These are phyloP conservation scores for Hydractinia symbiolongicarpus DNA, from an alignment of 30 jellyfish, hydroid and myxozoan genomes.

Conservation along the genomic window DNA sequence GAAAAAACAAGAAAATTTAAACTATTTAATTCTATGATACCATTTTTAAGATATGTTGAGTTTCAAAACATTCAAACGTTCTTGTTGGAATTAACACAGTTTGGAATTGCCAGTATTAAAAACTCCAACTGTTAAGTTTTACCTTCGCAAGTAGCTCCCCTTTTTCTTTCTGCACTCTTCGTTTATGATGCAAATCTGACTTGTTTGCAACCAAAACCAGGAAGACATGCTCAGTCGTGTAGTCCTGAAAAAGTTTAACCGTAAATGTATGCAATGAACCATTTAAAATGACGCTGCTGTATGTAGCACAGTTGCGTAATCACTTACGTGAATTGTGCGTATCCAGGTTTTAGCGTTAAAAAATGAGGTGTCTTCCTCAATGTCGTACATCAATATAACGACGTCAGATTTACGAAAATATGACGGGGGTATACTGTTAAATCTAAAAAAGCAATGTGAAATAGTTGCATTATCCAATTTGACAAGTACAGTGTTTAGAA, in stretches of 20 bases:
- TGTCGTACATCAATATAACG: conserved; percentile 73
- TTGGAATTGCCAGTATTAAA: not conserved
- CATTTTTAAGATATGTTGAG: too few species aligned
- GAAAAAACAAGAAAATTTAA: too few species aligned
- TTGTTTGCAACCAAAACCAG: conserved; percentile 78
- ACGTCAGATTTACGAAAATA: conserved; percentile 85
- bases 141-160: conserved; percentile 65
- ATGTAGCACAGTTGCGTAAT: too few species aligned
- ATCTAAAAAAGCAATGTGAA: conserved; percentile 35
- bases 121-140: not conserved
- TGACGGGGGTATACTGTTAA: conserved; percentile 85
- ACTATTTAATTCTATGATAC: too few species aligned
- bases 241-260: conserved; percentile 38
- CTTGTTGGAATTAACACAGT: not conserved
- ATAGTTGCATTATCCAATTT: too few species aligned
- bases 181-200: conserved; percentile 59
- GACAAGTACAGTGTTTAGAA: not conserved
- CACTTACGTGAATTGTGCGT: conserved; percentile 56
- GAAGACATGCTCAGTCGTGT: conserved; percentile 63
- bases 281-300: not conserved
- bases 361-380: conserved; percentile 53
- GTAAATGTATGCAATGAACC: not conserved
- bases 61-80: not conserved
- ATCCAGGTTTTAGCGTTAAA: conserved; percentile 71
- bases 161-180: conserved; percentile 41